Base-by-base conservation (phyloP, 2,888 invertebrate genomes). In the Orchestes rusci region DNA sequence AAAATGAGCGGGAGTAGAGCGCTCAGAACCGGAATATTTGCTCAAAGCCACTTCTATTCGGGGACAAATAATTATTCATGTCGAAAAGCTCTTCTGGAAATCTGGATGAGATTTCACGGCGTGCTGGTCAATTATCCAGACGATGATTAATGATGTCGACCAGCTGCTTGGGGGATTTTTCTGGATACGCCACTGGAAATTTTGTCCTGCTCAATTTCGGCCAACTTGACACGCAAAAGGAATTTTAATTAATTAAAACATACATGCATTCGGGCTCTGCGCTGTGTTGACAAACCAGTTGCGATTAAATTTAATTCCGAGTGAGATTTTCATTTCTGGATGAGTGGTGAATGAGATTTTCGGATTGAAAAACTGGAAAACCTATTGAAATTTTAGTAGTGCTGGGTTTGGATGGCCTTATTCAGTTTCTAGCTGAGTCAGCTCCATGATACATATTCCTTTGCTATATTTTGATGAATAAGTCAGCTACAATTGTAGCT, bases 291-390 rank as follows among this genome's bases (percentile, higher is more conserved):
- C 37, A 37, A 37, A 37, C 37, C 37, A 27, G 23, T n/a, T 17
- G 32, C 28, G 19, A 45, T 45, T 45, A 39, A 45, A 45, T 45
- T 39, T 45, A 45, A 37, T 45, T 34, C 23, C 15, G 32, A 41
- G 32, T 36, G 31, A 28, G 45, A 36, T 36, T 44, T 45, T 40
- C 40, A 45, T 39, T 17, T 34, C 20, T 17, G 16, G 31, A 30
- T 32, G n/a, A n/a, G n/a, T n/a, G n/a, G n/a, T n/a, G n/a, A n/a
- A n/a, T n/a, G n/a, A n/a, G n/a, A n/a, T n/a, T n/a, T n/a, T n/a
- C n/a, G n/a, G n/a, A n/a, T n/a, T n/a, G n/a, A n/a, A n/a, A n/a
- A n/a, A n/a, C n/a, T n/a, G n/a, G n/a, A n/a, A n/a, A n/a, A n/a
- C n/a, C n/a, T n/a, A n/a, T n/a, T n/a, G n/a, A n/a, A n/a, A n/a